These are phyloP conservation scores for Maniola jurtina DNA, from an alignment of 1,140 invertebrate genomes.

Conservation along the genomic window DNA sequence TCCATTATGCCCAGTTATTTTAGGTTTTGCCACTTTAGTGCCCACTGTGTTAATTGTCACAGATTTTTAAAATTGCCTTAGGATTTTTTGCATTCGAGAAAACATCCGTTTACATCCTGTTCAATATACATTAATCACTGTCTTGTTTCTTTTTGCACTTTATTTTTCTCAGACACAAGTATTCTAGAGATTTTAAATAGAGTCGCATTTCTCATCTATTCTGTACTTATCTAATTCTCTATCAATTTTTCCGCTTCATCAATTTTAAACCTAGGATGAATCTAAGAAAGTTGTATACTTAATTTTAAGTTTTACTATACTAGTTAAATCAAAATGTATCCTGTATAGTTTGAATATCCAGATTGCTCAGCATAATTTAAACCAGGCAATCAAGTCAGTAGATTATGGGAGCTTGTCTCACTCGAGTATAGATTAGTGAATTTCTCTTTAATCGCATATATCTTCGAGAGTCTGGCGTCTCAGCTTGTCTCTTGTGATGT, in stretches of 20 bases:
- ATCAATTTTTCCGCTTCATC: too few species aligned
- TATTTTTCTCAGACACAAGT: background rate
- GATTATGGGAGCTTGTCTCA: conserved; percentile 6
- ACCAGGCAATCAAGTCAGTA: conserved; percentile 21
- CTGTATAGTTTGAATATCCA: background rate
- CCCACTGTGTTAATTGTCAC: conserved; percentile 26
- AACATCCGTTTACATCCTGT: conserved; percentile 3
- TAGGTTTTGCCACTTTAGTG: conserved; percentile 12
- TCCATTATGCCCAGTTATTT: conserved; percentile 15
- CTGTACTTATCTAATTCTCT: too few species aligned
- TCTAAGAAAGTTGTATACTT: too few species aligned
- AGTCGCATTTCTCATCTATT: background rate
- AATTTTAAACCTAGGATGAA: too few species aligned
- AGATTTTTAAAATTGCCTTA: conserved; percentile 8
- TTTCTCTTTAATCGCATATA: conserved; percentile 7
- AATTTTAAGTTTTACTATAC: too few species aligned
- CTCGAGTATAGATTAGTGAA: conserved; percentile 7
- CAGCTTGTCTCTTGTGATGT: conserved; percentile 1
- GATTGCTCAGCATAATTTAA: conserved; percentile 3
- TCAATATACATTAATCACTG: background rate
- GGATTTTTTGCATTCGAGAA: conserved; percentile 4
- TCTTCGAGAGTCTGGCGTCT: background rate
- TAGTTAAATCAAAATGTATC: too few species aligned
- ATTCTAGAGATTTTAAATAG: background rate
- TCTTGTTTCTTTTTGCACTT: background rate